Base-by-base conservation (phyloP, 2,113 vertebrate species). In the Corythaixoides concolor region DNA sequence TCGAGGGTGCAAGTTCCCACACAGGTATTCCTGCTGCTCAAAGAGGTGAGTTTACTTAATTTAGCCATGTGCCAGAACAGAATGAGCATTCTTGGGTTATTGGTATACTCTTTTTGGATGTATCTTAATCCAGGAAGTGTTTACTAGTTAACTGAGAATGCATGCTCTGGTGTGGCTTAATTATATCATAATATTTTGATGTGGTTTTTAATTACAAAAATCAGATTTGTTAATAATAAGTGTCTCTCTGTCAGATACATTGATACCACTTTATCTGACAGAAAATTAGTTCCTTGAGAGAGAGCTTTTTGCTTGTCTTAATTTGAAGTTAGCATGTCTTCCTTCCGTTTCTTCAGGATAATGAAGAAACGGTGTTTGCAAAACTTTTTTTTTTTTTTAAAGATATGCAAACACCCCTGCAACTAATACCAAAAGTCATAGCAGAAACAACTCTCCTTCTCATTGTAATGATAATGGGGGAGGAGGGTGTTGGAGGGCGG, bases 41-140 rank as follows among this genome's bases (percentile, higher is more conserved):
- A 95, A 98, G 98, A 99, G 99, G 99, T 99, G 98, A 99, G 99
- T 97, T 93, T 89, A 49, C 90, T 93, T 97, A 24, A 88, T 95
- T 92, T 88, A 97, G 88, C 90, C 58, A 32, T 95, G 83, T 92
- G 90, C 97, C 96, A 95, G 96, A 96, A 95, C 88, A 93, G 94
- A 82, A 73, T 94, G 91, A 94, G 79, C 94, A 86, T 94, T 95
- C 94, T 97, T 96, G 90, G 58, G 55, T 55, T 59, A 56, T 91
- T 96, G 91, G 89, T 96, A 79, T 96, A 83, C 96, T 90, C 94
- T 95, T 96, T 95, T 96, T 93, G 85, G 90, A 95, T 91, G 56
- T 92, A 19, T 26, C 63, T 85, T 83, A 81, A 93, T 97, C 91
- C 93, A 94, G 92, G 93, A 97, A 93, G 90, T 55, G 94, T 96